These are phyloP conservation scores for Todiramphus chloris DNA, from an alignment of 2,113 vertebrate genomes.

Conservation along the genomic window DNA sequence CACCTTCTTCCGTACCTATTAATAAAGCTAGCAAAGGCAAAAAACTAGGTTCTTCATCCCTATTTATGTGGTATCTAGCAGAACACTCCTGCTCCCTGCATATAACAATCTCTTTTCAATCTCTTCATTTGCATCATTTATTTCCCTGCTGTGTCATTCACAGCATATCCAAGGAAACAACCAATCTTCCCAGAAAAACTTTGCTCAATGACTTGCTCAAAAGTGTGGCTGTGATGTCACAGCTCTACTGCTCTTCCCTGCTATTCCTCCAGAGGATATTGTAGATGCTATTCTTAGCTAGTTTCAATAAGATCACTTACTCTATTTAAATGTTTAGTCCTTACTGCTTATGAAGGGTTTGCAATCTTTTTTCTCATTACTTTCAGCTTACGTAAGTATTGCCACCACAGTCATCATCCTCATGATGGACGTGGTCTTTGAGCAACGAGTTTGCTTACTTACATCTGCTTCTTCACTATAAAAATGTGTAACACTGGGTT, in stretches of 20 bases:
- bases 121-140: background rate
- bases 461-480: background rate
- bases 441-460: background rate
- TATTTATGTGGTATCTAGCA: background rate
- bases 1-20: background rate
- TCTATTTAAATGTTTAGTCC: background rate
- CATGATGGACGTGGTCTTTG: background rate
- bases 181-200: background rate
- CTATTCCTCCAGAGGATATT: background rate
- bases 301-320: background rate
- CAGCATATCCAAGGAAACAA: background rate
- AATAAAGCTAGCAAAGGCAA: background rate
- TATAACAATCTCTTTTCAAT: background rate
- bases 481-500: rapidly evolving
- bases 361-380: background rate
- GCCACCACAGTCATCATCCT: background rate
- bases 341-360: background rate
- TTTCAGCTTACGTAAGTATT: background rate
- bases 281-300: background rate
- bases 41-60: background rate
- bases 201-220: background rate
- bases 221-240: background rate
- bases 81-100: background rate
- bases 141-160: background rate
- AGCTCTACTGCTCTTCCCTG: background rate